Evolutionary conservation across 2,113 vertebrate species (phyloP), one percentile per base, ranked within the genome.

Genomic region (Malurus alboscapulatus): DNA sequence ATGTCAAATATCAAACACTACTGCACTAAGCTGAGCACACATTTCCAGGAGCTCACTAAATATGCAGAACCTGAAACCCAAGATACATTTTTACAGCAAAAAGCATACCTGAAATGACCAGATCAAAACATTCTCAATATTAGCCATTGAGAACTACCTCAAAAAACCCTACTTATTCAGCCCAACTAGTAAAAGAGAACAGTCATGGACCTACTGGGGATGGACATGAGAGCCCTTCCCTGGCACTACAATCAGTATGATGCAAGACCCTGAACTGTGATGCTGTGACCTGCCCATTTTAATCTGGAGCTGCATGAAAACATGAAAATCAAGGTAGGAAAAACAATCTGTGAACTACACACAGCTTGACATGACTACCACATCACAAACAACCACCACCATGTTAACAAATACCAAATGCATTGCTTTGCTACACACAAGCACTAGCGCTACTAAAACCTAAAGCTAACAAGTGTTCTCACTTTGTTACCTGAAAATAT

Each of bases 241-340:
- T 59, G 32, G 13, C 12, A 62, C 45, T 30, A 47, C 3, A 4
- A 47, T 2, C 67, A 57, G n/a, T 0, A 0, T 3, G 17, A 71
- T 40, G 24, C 30, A 79, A 57, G 62, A 73, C 9, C 53, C 55
- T 18, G 20, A 84, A 66, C 32, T 0, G 6, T 15, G 24, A 47
- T 17, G 53, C 45, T 83, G 48, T 32, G 29, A 82, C 24, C 82
- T 79, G 45, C 53, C 20, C 27, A 3, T 85, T 92, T 89, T 27
- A 40, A 55, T 34, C 40, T 38, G 42, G 1, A 18, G 29, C 42
- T 79, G 57, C 61, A 67, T 25, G 62, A 79, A 57, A 65, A n/a
- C 32, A 42, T 0, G 24, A 69, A 94, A 84, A 84, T 12, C 5
- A 47, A 67, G 80, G 18, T 1, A 55, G 58, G 40, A 79, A 63